Evolutionary conservation across 23 tunicate genomes (phyloP).

Genomic region (Styela plicata): DNA sequence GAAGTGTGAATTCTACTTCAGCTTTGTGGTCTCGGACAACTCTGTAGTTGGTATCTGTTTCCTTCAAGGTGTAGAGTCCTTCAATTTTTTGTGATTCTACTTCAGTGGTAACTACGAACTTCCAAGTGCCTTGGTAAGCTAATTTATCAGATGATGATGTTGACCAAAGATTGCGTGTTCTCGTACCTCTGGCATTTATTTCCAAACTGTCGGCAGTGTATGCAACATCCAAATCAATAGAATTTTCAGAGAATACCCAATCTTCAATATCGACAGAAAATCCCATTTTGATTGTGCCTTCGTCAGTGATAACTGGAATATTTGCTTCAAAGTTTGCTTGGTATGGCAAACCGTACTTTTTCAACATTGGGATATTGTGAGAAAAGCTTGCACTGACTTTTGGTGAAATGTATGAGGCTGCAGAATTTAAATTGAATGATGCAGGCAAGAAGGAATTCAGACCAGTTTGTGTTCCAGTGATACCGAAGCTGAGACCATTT

Average conservation of each 20-base stretch:
- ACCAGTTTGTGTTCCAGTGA: constrained; percentile 9
- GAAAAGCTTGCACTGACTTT: not conserved
- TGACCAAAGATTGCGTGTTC: not conserved
- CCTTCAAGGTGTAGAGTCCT: not conserved
- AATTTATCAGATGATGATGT: not conserved
- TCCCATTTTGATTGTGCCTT: not conserved
- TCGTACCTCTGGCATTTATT: not conserved
- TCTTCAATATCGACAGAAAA: not conserved
- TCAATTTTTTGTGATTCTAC: not conserved
- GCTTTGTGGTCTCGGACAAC: not conserved
- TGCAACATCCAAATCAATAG: not conserved
- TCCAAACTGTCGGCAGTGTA: not conserved
- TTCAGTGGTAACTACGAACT: not conserved
- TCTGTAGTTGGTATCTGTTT: not conserved
- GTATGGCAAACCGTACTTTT: not conserved
- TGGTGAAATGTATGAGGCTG: not conserved
- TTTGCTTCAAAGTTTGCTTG: not conserved
- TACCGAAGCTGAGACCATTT: not conserved
- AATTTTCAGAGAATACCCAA: not conserved
- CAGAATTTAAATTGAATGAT: not conserved
- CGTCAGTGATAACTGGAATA: not conserved
- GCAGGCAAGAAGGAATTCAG: not conserved
- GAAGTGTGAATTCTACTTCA: not conserved
- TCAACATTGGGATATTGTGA: constrained; percentile 8
- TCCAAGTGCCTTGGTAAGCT: not conserved